phyloP scores from a whole-genome alignment of 2,888 invertebrate genomes.

The Mesorhabditis spiculigera region DNA sequence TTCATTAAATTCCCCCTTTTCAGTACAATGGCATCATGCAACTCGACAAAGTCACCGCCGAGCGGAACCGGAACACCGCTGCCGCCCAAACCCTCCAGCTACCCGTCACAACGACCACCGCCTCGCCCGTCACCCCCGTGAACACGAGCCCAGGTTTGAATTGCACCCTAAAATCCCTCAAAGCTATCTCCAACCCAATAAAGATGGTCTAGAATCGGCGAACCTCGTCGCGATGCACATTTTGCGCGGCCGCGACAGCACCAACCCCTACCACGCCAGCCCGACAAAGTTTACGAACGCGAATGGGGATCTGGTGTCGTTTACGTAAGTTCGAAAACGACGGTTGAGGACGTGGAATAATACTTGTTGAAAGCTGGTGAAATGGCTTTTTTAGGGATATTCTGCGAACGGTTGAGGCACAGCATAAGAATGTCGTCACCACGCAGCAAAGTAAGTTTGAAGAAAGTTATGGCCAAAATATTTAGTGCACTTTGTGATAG shows the following conservation, averaged over 20 bases:
- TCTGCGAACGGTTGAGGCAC: not conserved
- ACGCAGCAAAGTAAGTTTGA: not conserved
- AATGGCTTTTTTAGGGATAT: not conserved
- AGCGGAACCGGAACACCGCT: no score
- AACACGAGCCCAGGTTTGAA: constrained; percentile 6
- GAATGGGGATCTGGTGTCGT: constrained; percentile 32
- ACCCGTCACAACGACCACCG: not conserved
- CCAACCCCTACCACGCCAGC: constrained; percentile 28
- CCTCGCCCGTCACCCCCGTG: not conserved
- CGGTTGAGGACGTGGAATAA: not conserved
- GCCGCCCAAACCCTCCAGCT: no score
- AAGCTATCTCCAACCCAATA: not conserved
- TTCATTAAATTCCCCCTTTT: not conserved
- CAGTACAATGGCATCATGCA: not conserved
- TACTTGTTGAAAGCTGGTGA: not conserved
- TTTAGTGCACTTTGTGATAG: no score
- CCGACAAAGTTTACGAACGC: constrained; percentile 42
- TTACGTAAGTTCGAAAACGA: constrained; percentile 22
- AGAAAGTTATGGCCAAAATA: no score
- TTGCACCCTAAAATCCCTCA: not conserved
- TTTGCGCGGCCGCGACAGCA: constrained; percentile 18
- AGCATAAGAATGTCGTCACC: not conserved
- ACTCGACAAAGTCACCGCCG: not conserved
- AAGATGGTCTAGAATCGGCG: constrained; percentile 14
- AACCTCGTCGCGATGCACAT: constrained; percentile 21